phyloP scores from a whole-genome alignment of 2,888 invertebrate species.

The Drosophila conformis region DNA sequence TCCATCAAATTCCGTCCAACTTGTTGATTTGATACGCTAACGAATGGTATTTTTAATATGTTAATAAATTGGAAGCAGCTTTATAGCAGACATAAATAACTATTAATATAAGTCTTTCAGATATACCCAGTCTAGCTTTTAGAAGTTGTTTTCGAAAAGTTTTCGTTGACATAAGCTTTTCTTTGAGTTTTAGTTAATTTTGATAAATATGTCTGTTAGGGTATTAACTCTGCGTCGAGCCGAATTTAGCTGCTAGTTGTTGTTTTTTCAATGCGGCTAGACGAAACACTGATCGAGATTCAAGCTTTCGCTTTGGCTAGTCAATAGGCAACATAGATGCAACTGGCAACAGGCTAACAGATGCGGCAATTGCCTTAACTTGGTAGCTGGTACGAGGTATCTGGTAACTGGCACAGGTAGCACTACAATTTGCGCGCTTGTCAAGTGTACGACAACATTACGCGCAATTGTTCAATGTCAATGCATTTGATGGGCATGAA shows the following conservation, averaged over 20 bases:
- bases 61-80: not conserved
- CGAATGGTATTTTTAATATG: not conserved
- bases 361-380: constrained; percentile 17
- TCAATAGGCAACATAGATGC: not conserved
- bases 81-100: not conserved
- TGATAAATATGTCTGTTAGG: constrained; percentile 5
- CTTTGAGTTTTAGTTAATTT: not conserved
- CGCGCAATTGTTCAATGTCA: constrained; percentile 82
- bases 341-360: constrained; percentile 10
- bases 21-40: constrained; percentile 33
- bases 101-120: not conserved
- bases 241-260: not conserved
- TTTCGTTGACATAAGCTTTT: not conserved
- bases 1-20: constrained; percentile 70
- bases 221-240: constrained; percentile 21
- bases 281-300: constrained; percentile 67
- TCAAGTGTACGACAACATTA: constrained; percentile 81
- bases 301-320: constrained; percentile 65
- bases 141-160: not conserved
- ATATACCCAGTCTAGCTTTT: not conserved
- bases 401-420: constrained; percentile 54
- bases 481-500: constrained; percentile 80
- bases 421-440: constrained; percentile 81
- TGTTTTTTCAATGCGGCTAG: constrained; percentile 55
- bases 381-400: constrained; percentile 4